Evolutionary conservation across 2,113 vertebrate genomes (phyloP).

Genomic region (Tympanuchus pallidicinctus): DNA sequence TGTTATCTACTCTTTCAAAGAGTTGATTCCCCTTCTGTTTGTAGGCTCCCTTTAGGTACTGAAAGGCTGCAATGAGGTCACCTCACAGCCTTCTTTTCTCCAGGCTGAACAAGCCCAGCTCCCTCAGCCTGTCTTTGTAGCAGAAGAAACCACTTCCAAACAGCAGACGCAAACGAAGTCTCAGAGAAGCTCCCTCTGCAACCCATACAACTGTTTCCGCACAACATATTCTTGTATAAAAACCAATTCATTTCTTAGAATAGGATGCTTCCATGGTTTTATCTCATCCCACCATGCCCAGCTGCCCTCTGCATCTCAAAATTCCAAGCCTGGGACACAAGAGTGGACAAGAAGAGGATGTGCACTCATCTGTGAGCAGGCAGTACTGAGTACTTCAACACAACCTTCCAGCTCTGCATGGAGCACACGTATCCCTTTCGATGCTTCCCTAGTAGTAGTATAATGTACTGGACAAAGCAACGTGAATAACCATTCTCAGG

Average conservation of each 20-base stretch:
- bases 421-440: fast-evolving
- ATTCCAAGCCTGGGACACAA: background rate
- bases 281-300: background rate
- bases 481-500: background rate
- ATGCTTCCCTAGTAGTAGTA: background rate
- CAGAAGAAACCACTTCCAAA: background rate
- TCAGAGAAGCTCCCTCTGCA: background rate
- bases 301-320: background rate
- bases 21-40: too few species aligned
- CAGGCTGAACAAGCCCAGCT: too few species aligned
- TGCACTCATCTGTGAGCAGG: background rate
- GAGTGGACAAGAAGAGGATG: background rate
- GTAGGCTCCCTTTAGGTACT: too few species aligned
- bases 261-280: background rate
- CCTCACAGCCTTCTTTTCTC: too few species aligned
- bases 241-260: background rate
- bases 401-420: background rate
- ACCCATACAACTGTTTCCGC: background rate
- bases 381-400: background rate
- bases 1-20: too few species aligned
- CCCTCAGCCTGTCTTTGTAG: too few species aligned
- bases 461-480: background rate
- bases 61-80: too few species aligned
- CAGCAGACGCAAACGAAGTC: background rate
- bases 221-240: background rate